Evolutionary conservation across 2,797 vertebrate genomes (phyloP).

Genomic region (Acridotheres tristis): DNA sequence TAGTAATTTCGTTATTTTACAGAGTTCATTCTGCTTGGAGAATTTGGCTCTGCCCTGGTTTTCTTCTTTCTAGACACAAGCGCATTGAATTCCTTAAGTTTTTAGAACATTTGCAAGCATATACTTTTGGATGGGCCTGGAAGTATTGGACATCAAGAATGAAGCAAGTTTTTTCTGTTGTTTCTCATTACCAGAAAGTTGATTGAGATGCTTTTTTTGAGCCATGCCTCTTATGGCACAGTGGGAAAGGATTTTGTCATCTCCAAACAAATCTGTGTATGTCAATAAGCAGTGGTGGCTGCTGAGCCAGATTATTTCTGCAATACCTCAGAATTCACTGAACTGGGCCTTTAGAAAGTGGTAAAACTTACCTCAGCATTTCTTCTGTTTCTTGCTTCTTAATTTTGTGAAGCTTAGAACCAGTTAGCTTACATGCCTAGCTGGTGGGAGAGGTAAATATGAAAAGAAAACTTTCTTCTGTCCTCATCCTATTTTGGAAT

Average conservation of each 20-base stretch:
- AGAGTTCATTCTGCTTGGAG: not conserved
- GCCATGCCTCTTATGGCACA: not conserved
- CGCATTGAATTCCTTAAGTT: not conserved
- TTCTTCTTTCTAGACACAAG: not conserved
- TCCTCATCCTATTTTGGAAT: not conserved
- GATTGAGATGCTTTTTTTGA: not conserved
- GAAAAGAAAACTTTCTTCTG: not conserved
- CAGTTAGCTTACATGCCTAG: accelerated
- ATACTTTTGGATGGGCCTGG: not conserved
- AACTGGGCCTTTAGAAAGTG: not conserved
- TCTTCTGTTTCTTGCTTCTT: not conserved
- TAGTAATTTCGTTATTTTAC: not conserved
- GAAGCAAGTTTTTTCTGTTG: not conserved
- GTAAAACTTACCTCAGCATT: not conserved
- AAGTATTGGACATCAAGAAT: not conserved
- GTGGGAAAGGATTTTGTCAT: not conserved
- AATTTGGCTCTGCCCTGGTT: not conserved
- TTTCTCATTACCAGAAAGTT: not conserved
- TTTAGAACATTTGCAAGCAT: not conserved
- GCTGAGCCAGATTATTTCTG: not conserved
- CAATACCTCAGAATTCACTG: not conserved
- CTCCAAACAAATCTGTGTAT: not conserved
- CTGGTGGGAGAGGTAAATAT: not conserved
- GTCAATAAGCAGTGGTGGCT: not conserved
- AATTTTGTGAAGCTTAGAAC: not conserved